Evolutionary conservation across 2,888 invertebrate species (phyloP), one percentile per base, ranked within the genome.

Genomic region (Omphaloscelis lunosa): DNA sequence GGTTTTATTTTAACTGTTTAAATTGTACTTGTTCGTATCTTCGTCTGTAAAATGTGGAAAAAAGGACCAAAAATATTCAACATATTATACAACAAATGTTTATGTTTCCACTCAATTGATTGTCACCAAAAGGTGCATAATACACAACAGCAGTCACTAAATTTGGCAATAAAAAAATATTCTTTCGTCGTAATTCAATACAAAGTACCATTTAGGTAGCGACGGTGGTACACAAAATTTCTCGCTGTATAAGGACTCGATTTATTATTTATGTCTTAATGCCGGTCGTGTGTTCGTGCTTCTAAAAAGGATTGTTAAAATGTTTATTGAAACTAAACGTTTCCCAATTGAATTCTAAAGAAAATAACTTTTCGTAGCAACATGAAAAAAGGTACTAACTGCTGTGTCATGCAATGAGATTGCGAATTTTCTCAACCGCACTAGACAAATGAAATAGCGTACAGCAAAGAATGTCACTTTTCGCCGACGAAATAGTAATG

Each of bases 161-260:
- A 86, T 80, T 77, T 77, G 75, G 82, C 77, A 80, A 82, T 88
- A 82, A 88, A 84, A 80, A 85, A 72, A 84, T 76, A 75, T 77
- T 72, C 27, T 77, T 65, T 72, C 39, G 59, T 75, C 88, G 77
- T 89, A 82, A 80, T 80, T 86, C 89, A 82, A 80, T 86, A 79
- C 67, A 76, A 83, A 86, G 79, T 83, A 71, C 88, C 79, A 71
- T 79, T 89, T 81, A 78, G 51, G 70, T 78, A 78, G 80, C 69
- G 34, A 72, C 62, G 29, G 66, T 75, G 72, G 65, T 51, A 74
- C 63, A 75, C 78, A 66, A 65, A 76, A 82, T 86, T 80, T 75
- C 27, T 41, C 63, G 23, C 6, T 62, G 56, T 85, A 29, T 72
- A 75, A 72, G 79, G 62, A 74, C 61, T 73, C 56, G 63, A 79